Conservation (phyloP, 2,888 invertebrate genomes). For the Copidosoma aretas region DNA sequence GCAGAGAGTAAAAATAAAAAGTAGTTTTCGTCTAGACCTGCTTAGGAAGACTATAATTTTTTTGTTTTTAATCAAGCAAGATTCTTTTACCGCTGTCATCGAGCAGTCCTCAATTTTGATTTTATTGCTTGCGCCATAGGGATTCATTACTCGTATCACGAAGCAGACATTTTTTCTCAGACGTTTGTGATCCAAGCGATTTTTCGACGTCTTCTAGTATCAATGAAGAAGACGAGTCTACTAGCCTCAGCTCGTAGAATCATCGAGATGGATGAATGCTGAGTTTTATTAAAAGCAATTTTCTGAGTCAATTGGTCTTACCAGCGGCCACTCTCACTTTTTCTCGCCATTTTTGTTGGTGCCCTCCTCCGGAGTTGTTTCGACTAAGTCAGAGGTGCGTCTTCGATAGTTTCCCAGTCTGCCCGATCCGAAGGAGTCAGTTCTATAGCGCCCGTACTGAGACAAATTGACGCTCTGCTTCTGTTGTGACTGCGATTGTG, state of each 20-base stretch:
- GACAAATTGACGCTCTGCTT: constrained; percentile 51
- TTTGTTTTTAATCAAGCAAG: constrained; percentile 4
- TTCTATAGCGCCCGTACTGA: constrained; percentile 54
- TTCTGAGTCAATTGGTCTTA: not conserved
- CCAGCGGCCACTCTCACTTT: constrained; percentile 26
- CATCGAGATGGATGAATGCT: not conserved
- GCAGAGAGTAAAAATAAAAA: constrained; percentile 16
- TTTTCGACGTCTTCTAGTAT: too few species aligned
- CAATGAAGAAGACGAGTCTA: not conserved
- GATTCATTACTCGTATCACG: not conserved
- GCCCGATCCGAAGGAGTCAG: constrained; percentile 59
- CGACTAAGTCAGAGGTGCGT: constrained; percentile 49
- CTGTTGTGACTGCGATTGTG: constrained; percentile 47
- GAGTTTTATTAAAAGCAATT: not conserved
- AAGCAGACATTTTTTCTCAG: not conserved
- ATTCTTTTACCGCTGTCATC: constrained; percentile 15
- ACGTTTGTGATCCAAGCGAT: not conserved
- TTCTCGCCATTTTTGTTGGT: constrained; percentile 37
- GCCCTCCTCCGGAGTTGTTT: constrained; percentile 47
- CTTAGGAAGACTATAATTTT: constrained; percentile 33
- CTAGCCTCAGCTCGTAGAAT: not conserved
- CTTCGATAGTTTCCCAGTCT: constrained; percentile 53
- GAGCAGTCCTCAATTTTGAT: not conserved
- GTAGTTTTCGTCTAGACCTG: constrained; percentile 2
- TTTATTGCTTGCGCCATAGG: not conserved